Conservation (phyloP, 2,888 invertebrate genomes). For the Heliconius sara region DNA sequence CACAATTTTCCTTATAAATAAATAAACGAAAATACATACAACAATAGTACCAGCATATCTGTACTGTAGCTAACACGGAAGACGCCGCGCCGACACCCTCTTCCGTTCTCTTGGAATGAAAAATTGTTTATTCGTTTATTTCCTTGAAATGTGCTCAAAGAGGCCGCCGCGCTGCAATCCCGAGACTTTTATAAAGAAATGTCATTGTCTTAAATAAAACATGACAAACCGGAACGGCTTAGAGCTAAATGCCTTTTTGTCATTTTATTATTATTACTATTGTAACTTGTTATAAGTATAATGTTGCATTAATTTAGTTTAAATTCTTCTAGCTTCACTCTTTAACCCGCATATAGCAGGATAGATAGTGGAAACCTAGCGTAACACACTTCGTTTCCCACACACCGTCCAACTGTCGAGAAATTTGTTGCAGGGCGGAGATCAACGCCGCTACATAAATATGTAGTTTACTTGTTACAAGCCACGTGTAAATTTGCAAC, state of each 20-base stretch:
- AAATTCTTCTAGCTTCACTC: no score
- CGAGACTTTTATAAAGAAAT: slow-evolving; percentile 25
- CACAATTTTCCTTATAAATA: background rate
- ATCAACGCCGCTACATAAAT: no score
- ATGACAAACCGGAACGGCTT: slow-evolving; percentile 17
- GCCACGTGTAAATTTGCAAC: no score
- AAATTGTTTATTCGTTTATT: slow-evolving; percentile 43
- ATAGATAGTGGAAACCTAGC: no score
- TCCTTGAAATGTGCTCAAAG: slow-evolving; percentile 25
- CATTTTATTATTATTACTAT: background rate
- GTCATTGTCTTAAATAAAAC: slow-evolving; percentile 24
- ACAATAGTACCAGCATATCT: no score
- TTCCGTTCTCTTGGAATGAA: slow-evolving; percentile 39
- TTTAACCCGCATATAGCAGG: no score
- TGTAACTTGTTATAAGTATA: background rate
- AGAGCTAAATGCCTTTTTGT: background rate
- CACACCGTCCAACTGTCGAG: no score
- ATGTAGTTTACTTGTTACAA: no score
- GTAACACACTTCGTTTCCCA: no score
- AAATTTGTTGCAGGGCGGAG: no score
- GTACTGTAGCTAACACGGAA: slow-evolving; percentile 10
- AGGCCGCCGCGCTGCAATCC: slow-evolving; percentile 18
- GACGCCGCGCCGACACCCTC: slow-evolving; percentile 15
- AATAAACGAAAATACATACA: background rate
- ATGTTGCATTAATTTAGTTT: background rate